Percentiles rank a stretch among this genome's conserved stretches.
These are phyloP conservation scores for Probaryconus sp. DNA, from an alignment of 1,140 invertebrate species.

Conservation along the genomic window DNA sequence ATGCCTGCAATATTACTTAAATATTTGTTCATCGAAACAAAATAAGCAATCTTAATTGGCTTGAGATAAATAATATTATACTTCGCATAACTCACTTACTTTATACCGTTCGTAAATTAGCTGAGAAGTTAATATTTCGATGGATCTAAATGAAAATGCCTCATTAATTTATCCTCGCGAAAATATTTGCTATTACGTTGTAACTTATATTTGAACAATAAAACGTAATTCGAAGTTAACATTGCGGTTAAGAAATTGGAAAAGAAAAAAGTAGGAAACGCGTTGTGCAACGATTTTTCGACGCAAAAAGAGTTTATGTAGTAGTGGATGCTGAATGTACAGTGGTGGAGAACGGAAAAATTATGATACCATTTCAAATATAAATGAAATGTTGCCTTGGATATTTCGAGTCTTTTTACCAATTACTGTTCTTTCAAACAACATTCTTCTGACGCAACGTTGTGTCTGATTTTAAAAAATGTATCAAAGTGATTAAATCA, in stretches of 20 bases:
- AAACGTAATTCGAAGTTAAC: constrained; percentile 16
- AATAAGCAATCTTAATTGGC: constrained; percentile 42
- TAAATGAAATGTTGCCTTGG: not conserved
- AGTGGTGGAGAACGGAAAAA: not conserved
- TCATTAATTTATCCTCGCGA: constrained; percentile 40
- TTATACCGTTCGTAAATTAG: constrained; percentile 29
- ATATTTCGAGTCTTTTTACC: constrained; percentile 2
- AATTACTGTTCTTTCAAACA: too few species aligned
- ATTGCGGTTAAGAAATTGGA: constrained; percentile 4
- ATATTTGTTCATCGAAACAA: constrained; percentile 24
- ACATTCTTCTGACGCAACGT: too few species aligned
- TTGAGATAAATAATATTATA: constrained; percentile 28
- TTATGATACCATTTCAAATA: constrained; percentile 8
- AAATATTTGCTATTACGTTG: constrained; percentile 42
- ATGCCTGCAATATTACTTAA: not conserved
- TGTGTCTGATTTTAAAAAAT: too few species aligned
- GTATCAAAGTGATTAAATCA: too few species aligned
- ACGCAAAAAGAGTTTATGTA: not conserved
- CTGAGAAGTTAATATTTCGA: constrained; percentile 18
- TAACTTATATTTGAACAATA: constrained; percentile 47
- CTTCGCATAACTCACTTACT: constrained; percentile 34
- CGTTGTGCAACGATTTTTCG: not conserved
- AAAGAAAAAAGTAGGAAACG: constrained; percentile 7
- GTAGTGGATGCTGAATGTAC: not conserved
- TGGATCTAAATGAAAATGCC: constrained; percentile 35